phyloP scores from a whole-genome alignment of 2,797 vertebrate genomes.

The Discoglossus pictus region DNA sequence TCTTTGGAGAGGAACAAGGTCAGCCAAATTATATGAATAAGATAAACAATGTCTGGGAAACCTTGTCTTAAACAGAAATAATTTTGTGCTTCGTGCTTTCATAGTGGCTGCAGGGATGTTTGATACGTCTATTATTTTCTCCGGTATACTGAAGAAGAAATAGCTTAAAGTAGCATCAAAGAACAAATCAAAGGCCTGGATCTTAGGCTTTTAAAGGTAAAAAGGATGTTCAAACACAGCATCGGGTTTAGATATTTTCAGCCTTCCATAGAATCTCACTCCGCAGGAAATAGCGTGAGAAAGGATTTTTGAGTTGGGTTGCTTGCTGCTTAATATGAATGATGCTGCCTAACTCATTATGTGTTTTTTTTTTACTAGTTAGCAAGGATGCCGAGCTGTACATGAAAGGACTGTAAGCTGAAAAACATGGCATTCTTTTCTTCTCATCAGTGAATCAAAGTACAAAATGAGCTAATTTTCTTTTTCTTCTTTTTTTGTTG shows the following conservation, averaged over 20 bases:
- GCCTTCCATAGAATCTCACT: slow-evolving; percentile 65
- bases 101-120: slow-evolving; percentile 67
- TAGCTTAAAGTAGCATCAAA: slow-evolving; percentile 66
- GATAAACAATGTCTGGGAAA: slow-evolving; percentile 74
- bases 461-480: slow-evolving; percentile 61
- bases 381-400: slow-evolving; percentile 54
- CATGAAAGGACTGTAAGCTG: slow-evolving; percentile 52
- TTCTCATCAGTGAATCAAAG: slow-evolving; percentile 55
- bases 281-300: slow-evolving; percentile 72
- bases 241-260: slow-evolving; percentile 62
- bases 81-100: slow-evolving; percentile 61
- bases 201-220: slow-evolving; percentile 70
- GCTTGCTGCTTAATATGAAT: slow-evolving; percentile 64
- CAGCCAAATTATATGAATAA: slow-evolving; percentile 74
- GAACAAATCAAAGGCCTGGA: slow-evolving; percentile 69
- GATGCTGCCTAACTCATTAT: slow-evolving; percentile 61
- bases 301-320: slow-evolving; percentile 61
- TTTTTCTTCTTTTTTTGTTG: slow-evolving; percentile 47
- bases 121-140: slow-evolving; percentile 70
- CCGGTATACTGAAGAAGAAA: slow-evolving; percentile 67
- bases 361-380: slow-evolving; percentile 54
- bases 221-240: slow-evolving; percentile 68
- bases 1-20: slow-evolving; percentile 73
- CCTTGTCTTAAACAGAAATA: slow-evolving; percentile 61
- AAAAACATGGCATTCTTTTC: slow-evolving; percentile 51